Evolutionary conservation across 2,888 invertebrate genomes (phyloP), one percentile per base, ranked within the genome.

Genomic region (Formica aserva): DNA sequence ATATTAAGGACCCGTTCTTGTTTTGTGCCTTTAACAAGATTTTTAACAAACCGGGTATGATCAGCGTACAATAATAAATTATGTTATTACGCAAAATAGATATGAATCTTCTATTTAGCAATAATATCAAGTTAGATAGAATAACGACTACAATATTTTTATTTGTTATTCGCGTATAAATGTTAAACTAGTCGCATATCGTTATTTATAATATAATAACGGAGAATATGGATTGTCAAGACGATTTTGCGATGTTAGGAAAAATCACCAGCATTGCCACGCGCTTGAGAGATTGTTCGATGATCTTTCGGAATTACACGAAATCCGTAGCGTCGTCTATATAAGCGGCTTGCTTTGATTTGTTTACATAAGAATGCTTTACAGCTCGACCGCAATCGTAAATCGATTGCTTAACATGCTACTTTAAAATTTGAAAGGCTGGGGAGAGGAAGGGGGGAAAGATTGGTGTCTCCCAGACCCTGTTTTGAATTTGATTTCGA

Each of bases 1-100:
- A 1, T 60, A n/a, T 65, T 35, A 35, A 52, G 38, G 52, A 55
- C 1, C 55, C 13, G 22, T 13, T 5, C 26, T 48, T 15, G 11
- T n/a, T 1, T 11, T 32, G 35, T 67, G 66, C 35, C 41, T 52
- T 66, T 41, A 66, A 52, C 15, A 52, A 52, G 67, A 66, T 29
- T n/a, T 55, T 55, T 66, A 76, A 76, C 52, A 38, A 55, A 26
- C 26, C 9, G 29, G 4, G 3, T 18, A 52, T 52, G 26, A 52
- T n/a, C 45, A 35, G 15, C 45, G 77, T 65, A 15, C 18, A 41
- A 52, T 66, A 60, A 80, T 60, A 80, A 60, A 80, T 60, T 72
- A 80, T 72, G 48, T 60, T 45, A 62, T 22, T 71, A 60, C 13
- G 78, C 41, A 71, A 72, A 45, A 35, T n/a, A 45, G 3, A 35